These are phyloP conservation scores for Prolemur simus DNA, from an alignment of 2,113 vertebrate genomes.

Conservation along the genomic window DNA sequence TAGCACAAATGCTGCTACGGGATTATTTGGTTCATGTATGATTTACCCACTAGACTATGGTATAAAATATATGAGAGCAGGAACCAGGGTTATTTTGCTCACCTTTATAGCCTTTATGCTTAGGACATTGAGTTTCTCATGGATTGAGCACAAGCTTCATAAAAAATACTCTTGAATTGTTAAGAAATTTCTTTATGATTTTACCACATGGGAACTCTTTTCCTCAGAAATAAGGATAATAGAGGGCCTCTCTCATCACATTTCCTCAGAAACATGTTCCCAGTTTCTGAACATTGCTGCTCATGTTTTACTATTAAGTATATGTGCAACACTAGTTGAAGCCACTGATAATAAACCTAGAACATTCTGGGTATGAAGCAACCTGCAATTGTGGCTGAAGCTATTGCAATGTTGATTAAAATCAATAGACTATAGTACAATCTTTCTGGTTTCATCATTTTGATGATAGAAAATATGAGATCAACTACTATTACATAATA, in stretches of 20 bases:
- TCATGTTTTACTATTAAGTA: not conserved
- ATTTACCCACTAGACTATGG: not conserved
- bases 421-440: not conserved
- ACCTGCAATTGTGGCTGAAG: not conserved
- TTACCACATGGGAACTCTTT: not conserved
- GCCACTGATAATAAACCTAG: not conserved
- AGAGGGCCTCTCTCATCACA: not conserved
- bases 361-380: not conserved
- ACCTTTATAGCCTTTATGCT: not conserved
- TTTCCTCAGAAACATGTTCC: not conserved
- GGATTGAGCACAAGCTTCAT: not conserved
- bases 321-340: not conserved
- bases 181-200: not conserved
- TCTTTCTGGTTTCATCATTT: conserved; percentile 9
- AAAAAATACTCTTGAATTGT: not conserved
- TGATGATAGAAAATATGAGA: not conserved
- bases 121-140: not conserved
- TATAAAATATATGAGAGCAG: not conserved
- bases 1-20: not conserved
- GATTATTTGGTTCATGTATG: not conserved
- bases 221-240: not conserved
- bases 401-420: not conserved
- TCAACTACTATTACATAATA: not conserved
- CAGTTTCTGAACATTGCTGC: not conserved
- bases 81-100: not conserved